phyloP scores from a whole-genome alignment of 2,888 invertebrate genomes.

The Nymphalis urticae region DNA sequence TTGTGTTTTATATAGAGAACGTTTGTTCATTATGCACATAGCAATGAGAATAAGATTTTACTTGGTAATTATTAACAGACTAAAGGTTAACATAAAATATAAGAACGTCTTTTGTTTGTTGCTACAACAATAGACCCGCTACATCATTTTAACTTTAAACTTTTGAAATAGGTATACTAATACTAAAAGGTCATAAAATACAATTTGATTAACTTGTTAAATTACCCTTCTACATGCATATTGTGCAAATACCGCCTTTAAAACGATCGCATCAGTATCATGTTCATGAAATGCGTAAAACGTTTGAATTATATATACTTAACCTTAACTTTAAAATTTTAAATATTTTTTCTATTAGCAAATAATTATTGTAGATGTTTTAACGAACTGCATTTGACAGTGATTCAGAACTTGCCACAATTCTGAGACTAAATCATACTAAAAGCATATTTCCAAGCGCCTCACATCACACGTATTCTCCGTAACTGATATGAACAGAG shows the following conservation, averaged over 20 bases:
- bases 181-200: conserved; percentile 2
- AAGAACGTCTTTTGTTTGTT: conserved; percentile 29
- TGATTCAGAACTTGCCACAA: neutral
- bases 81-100: conserved; percentile 40
- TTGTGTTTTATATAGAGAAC: conserved; percentile 22
- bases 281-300: too few relatives aligned
- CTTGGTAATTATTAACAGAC: conserved; percentile 40
- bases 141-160: conserved; percentile 25
- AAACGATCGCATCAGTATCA: neutral
- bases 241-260: neutral
- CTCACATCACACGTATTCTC: conserved; percentile 22
- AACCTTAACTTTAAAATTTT: too few relatives aligned
- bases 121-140: conserved; percentile 32
- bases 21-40: conserved; percentile 35
- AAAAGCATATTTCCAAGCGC: neutral
- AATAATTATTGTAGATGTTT: neutral
- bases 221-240: neutral
- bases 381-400: neutral
- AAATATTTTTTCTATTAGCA: too few relatives aligned
- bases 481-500: conserved; percentile 27
- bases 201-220: neutral
- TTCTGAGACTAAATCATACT: neutral
- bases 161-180: conserved; percentile 18
- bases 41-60: conserved; percentile 40
- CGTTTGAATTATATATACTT: neutral